A percentile compares a stretch with the other conserved stretches of the same genome.
Evolutionary conservation across 2,888 invertebrate genomes (phyloP).

Genomic region (Orthonevra nobilis): DNA sequence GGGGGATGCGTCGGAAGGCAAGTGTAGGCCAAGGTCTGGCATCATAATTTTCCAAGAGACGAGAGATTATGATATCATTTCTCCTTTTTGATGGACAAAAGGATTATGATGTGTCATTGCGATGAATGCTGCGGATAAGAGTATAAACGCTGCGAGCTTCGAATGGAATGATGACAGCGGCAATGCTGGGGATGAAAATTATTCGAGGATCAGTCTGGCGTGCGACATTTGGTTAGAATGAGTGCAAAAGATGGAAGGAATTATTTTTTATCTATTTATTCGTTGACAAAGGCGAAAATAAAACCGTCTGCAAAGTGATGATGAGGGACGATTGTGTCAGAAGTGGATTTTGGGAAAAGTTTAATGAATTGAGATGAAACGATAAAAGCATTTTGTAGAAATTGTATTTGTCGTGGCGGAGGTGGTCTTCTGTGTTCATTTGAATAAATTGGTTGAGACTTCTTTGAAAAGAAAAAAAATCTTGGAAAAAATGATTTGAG

Average conservation of each 20-base stretch:
- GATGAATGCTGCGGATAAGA: slow-evolving; percentile 24
- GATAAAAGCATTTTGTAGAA: no score
- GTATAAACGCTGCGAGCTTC: no score
- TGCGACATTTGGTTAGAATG: not conserved
- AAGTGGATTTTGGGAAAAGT: no score
- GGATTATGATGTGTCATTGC: slow-evolving; percentile 56
- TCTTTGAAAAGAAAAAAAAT: no score
- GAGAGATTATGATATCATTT: slow-evolving; percentile 34
- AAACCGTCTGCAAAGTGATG: no score
- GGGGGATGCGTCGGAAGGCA: not conserved
- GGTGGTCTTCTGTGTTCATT: no score
- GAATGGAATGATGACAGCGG: slow-evolving; percentile 14
- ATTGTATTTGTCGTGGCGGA: no score
- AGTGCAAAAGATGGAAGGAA: not conserved
- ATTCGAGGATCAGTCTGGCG: not conserved
- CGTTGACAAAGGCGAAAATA: not conserved
- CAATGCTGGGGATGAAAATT: not conserved
- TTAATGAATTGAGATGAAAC: no score
- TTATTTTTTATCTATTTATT: not conserved
- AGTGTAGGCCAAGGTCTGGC: no score
- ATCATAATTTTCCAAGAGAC: slow-evolving; percentile 5
- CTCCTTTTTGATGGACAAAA: slow-evolving; percentile 46
- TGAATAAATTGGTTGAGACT: no score
- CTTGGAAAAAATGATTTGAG: no score
- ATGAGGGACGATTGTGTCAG: no score